These are phyloP conservation scores for Meloe dianella DNA, from an alignment of 2,888 invertebrate species.

Conservation along the genomic window DNA sequence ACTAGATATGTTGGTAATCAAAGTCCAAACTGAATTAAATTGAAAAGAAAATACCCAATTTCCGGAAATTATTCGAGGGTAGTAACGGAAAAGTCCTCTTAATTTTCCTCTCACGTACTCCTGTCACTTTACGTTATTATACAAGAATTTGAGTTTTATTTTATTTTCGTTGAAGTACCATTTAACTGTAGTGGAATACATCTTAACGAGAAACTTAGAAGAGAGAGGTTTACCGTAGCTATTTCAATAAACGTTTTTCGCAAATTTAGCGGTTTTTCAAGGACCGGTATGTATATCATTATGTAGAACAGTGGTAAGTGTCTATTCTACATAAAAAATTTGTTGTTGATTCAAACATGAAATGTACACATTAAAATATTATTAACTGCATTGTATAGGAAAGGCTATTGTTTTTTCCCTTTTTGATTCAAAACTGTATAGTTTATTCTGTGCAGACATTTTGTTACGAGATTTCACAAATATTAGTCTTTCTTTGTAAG, in stretches of 20 bases:
- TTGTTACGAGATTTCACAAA: conserved; percentile 18
- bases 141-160: conserved; percentile 42
- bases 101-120: conserved; percentile 39
- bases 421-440: no score
- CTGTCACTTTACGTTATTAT: conserved; percentile 40
- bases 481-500: conserved; percentile 22
- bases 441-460: background rate
- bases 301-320: conserved; percentile 47
- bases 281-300: conserved; percentile 48
- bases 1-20: background rate
- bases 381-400: background rate
- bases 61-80: conserved; percentile 28
- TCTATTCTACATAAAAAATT: conserved; percentile 26
- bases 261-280: conserved; percentile 53
- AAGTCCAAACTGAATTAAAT: conserved; percentile 14
- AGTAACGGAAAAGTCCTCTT: conserved; percentile 31
- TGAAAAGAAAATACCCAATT: conserved; percentile 34
- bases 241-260: conserved; percentile 54
- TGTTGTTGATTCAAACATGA: background rate
- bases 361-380: background rate
- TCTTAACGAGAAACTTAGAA: conserved; percentile 30
- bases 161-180: conserved; percentile 39
- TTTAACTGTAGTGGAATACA: conserved; percentile 20
- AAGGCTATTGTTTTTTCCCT: no score
- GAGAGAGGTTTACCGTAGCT: conserved; percentile 38